Conservation (phyloP, 2,888 invertebrate genomes). For the Calameuta pallipes region DNA sequence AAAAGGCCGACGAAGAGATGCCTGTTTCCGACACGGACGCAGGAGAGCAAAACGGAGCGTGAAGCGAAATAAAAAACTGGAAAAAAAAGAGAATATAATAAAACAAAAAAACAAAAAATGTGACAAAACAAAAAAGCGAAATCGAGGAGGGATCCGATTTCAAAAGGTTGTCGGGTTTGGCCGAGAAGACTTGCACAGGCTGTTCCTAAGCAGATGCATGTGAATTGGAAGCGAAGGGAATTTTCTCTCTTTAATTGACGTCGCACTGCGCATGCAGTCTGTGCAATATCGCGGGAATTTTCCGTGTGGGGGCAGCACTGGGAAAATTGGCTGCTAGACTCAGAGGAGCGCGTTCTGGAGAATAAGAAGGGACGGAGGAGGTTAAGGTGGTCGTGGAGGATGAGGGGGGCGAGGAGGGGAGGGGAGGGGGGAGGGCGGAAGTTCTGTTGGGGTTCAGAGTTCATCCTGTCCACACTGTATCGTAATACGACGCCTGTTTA, state of each 20-base stretch:
- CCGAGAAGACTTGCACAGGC: too few relatives aligned
- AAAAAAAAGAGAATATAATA: neutral
- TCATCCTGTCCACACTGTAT: neutral
- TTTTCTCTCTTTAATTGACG: neutral
- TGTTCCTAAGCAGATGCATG: too few relatives aligned
- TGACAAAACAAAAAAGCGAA: neutral
- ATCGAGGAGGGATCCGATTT: neutral
- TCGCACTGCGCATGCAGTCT: neutral
- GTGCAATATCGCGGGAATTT: neutral
- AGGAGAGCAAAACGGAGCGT: constrained; percentile 6
- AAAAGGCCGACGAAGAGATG: constrained; percentile 3
- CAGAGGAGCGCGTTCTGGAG: too few relatives aligned
- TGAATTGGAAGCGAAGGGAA: too few relatives aligned
- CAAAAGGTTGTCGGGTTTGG: too few relatives aligned
- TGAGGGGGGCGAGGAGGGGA: too few relatives aligned
- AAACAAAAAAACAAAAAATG: too few relatives aligned
- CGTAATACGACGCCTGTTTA: neutral
- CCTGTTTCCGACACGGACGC: neutral
- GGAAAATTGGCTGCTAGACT: neutral
- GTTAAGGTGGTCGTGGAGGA: too few relatives aligned
- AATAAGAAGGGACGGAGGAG: neutral
- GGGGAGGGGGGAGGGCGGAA: neutral
- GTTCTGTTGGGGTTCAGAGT: neutral
- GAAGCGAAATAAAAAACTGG: constrained; percentile 9
- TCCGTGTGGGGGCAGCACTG: neutral